Evolutionary conservation across 2,888 invertebrate genomes (phyloP), one percentile per base, ranked within the genome.

Genomic region (Aricia artaxerxes): DNA sequence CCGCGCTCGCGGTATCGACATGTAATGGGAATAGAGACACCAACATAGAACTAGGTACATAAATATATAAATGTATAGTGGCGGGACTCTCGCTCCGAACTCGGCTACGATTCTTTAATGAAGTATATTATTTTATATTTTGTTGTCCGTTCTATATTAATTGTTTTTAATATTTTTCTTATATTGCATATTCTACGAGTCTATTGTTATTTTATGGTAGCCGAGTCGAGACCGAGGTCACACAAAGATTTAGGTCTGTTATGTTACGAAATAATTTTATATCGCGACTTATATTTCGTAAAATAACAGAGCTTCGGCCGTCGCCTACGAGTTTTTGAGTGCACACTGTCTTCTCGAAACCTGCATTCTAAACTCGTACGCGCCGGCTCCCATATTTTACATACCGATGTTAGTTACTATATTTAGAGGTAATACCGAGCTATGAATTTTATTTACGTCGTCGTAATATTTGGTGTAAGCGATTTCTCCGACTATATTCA

Each of bases 371-470:
- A 85, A 87, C 84, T 86, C 88, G 89, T 88, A 83, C 84, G 88
- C 89, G 90, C 88, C 87, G 87, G 88, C 90, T 87, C 85, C 84
- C 83, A 79, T 94, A 94, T 94, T 94, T 94, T 94, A 92, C 92
- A 93, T 92, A 93, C 93, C 89, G 91, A 93, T 90, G 92, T 93
- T 92, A 94, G 93, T 91, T 90, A 90, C 87, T 90, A 89, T 90
- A 90, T 85, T 87, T 90, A 92, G 88, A 86, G 82, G 85, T 87
- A 89, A 89, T 89, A 88, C 85, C 89, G 88, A 90, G 88, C 88
- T 89, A 89, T 83, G 80, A 82, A 82, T 90, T 93, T 89, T 85
- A 87, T 91, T 90, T 83, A 78, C 60, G 78, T 73, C 60, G 78
- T 73, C 73, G 73, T 73, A 78, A 61, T 78, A 78, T 78, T 75